Base-by-base conservation (phyloP, 2,797 vertebrate genomes). In the Catharus ustulatus region DNA sequence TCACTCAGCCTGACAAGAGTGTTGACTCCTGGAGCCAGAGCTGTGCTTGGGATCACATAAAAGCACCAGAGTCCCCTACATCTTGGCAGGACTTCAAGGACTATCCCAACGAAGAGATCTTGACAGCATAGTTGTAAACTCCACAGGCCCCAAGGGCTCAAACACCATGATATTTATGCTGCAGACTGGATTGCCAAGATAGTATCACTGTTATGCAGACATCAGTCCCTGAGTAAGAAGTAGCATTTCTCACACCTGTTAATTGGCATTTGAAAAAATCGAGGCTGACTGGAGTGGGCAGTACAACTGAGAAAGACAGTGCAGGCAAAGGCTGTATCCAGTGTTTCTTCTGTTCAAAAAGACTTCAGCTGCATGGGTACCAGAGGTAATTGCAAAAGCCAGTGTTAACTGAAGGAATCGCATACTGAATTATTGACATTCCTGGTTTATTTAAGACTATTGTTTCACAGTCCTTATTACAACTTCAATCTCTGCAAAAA, bases 101-200 rank as follows among this genome's bases (percentile, higher is more conserved):
- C 96, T 96, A 91, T 90, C 95, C 97, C 97, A 98, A 89, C 21
- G 79, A 96, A 97, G 97, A 97, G 97, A 98, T 97, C 97, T 98
- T 97, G 97, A 97, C 98, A 97, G 97, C 98, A 98, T 98, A 98
- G 97, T 96, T 98, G 98, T 96, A 97, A 98, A 98, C 98, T 97
- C 98, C 97, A 95, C 94, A 95, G 98, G 97, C 97, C 97, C 97
- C 97, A 95, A 91, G 97, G 97, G 97, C 97, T 98, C 98, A 98
- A 98, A 97, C 98, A 89, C 97, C 97, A 96, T 15, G 96, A 97
- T 98, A 98, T 98, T 98, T 97, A 98, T 98, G 97, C 97, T 97
- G 78, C 30, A 26, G 85, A 67, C 73, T 94, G 92, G 87, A 97
- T 91, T 95, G 97, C 97, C 97, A 97, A 94, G 96, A 97, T 98